phyloP scores from a whole-genome alignment of 1,140 invertebrate species.

The Nasonia giraulti region DNA sequence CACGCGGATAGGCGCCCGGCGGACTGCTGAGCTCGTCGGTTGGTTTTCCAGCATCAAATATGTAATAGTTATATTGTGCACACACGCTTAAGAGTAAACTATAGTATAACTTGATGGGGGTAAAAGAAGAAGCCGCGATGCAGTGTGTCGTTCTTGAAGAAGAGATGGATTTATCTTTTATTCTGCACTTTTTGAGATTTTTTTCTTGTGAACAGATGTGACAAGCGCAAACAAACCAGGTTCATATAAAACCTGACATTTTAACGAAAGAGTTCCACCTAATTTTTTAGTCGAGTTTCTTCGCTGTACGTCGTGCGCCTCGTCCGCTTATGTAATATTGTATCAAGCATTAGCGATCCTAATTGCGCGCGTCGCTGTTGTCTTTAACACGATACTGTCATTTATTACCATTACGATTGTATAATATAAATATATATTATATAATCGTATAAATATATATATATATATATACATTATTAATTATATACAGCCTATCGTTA shows the following conservation, averaged over 20 bases:
- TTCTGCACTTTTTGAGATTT: slow-evolving; percentile 34
- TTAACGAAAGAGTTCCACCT: not conserved
- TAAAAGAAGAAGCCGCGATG: slow-evolving; percentile 34
- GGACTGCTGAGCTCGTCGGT: not conserved
- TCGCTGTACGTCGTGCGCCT: slow-evolving; percentile 44
- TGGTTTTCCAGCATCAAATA: not conserved
- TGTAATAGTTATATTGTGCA: not conserved
- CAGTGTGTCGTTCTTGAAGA: not conserved
- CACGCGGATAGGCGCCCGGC: slow-evolving; percentile 14
- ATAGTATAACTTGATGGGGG: slow-evolving; percentile 9
- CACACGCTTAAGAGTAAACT: not conserved
- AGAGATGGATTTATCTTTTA: slow-evolving; percentile 38
- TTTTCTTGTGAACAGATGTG: slow-evolving; percentile 8
- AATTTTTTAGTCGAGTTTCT: slow-evolving; percentile 1
- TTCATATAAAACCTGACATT: not conserved
- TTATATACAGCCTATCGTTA: slow-evolving; percentile 62
- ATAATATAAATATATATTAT: slow-evolving; percentile 50
- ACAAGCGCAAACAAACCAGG: not conserved
- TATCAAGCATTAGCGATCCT: slow-evolving; percentile 49
- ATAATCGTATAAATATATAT: slow-evolving; percentile 49
- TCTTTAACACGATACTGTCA: slow-evolving; percentile 56
- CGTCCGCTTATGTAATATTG: slow-evolving; percentile 46
- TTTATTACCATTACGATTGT: slow-evolving; percentile 57
- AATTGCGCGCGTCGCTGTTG: slow-evolving; percentile 56
- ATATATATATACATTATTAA: slow-evolving; percentile 54